These are phyloP conservation scores for Trinorchestia longiramus DNA, from an alignment of 1,140 invertebrate genomes.

Conservation along the genomic window DNA sequence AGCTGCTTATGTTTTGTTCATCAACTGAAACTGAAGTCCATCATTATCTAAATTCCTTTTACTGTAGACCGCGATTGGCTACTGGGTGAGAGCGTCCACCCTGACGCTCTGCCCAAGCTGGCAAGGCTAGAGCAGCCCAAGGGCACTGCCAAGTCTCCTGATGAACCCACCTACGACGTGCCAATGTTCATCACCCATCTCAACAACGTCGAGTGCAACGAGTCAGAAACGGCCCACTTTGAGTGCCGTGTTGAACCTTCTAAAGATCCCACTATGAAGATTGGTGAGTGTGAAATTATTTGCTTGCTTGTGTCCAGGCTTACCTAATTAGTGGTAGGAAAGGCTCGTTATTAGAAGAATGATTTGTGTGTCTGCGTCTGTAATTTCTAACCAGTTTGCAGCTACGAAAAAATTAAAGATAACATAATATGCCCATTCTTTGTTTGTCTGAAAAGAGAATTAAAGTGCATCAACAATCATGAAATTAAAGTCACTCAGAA, in stretches of 20 bases:
- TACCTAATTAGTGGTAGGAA: neutral
- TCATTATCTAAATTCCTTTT: neutral
- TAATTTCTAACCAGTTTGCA: too few species aligned
- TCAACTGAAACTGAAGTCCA: neutral
- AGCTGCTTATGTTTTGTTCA: neutral
- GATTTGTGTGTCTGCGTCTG: too few species aligned
- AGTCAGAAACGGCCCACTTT: slow-evolving; percentile 92
- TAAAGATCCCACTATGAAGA: slow-evolving; percentile 92
- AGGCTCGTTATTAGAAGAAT: too few species aligned
- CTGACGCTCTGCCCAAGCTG: slow-evolving; percentile 88
- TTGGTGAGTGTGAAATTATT: slow-evolving; percentile 71
- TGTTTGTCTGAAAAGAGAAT: too few species aligned
- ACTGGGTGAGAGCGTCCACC: slow-evolving; percentile 88
- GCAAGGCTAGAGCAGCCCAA: slow-evolving; percentile 86
- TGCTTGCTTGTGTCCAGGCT: neutral
- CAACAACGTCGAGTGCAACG: slow-evolving; percentile 89
- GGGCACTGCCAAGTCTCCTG: slow-evolving; percentile 72
- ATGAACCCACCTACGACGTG: slow-evolving; percentile 84
- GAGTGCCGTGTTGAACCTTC: slow-evolving; percentile 94
- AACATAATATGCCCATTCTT: too few species aligned
- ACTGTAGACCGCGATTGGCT: slow-evolving; percentile 82
- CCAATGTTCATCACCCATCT: slow-evolving; percentile 91
- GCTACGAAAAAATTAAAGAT: too few species aligned
- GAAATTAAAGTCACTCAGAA: too few species aligned
- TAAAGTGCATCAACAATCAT: too few species aligned